Base-by-base conservation (phyloP, 1,140 invertebrate species). In the Hyles euphorbiae region DNA sequence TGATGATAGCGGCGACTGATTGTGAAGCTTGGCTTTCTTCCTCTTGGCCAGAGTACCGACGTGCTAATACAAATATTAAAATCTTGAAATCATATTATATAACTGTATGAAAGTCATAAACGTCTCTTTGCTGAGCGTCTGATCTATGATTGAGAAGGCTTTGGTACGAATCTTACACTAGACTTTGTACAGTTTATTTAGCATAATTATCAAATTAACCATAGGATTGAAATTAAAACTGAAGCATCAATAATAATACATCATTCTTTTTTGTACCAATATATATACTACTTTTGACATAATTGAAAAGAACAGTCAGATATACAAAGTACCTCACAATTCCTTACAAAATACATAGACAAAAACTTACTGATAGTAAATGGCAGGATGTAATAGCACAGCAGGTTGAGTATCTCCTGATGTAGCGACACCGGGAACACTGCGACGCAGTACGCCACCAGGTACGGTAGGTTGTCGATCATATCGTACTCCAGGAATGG, bases 401-500 rank as follows among this genome's bases (percentile, higher is more conserved):
- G 92, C 58, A 98, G 92, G 82, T 99, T 97, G 34, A 99, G 93
- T 62, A 99, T 96, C 71, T 98, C 96, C 85, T 98, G 97, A 86
- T 99, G 98, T 36, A 99, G 90, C 53, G 95, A 93, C 48, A 92
- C 91, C 3, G 98, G 98, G 71, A 99, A 93, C 44, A 98, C 95
- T 50, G 97, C 96, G 69, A 99, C 94, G 64, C 97, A 95, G 65
- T 97, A 97, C 56, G 98, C 97, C 52, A 98, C 95, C 63, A 98
- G 91, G 81, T 98, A 98, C 22, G 98, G 97, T 67, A 99, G 90
- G 73, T 96, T 96, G 90, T 99, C 98, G 68, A 99, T 96, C 69
- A 97, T 91, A 82, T 99, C 98, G 78, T 97, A 95, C 80, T 99
- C 98, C 66, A 99, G 89, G 86, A 99, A 99, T 11, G 98, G 98